These are phyloP conservation scores for Heliconius ismenius DNA, from an alignment of 2,888 invertebrate genomes.

Conservation along the genomic window DNA sequence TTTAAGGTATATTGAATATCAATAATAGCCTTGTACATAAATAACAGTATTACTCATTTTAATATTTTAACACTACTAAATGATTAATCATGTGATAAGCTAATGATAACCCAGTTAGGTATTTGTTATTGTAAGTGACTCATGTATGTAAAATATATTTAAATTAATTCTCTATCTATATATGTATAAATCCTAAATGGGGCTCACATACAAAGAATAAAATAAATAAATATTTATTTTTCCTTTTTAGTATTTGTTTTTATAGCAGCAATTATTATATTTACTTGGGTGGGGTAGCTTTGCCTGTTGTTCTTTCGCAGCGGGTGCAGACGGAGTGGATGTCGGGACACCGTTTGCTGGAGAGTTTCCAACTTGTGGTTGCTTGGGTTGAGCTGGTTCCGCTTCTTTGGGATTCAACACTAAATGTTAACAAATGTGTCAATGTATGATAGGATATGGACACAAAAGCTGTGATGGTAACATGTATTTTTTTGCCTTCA, in stretches of 20 bases:
- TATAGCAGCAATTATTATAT: conserved; percentile 38
- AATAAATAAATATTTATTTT: too few relatives aligned
- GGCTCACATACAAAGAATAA: too few relatives aligned
- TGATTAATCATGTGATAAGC: background rate
- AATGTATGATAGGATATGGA: conserved; percentile 36
- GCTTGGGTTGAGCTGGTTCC: conserved; percentile 43
- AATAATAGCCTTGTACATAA: background rate
- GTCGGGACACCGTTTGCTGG: conserved; percentile 8
- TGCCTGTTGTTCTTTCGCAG: conserved; percentile 23
- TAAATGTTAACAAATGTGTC: conserved; percentile 53
- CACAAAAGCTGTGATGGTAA: conserved; percentile 56
- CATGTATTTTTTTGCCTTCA: background rate
- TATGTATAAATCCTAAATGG: too few relatives aligned
- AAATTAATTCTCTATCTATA: background rate
- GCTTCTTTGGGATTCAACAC: conserved; percentile 69
- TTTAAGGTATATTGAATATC: background rate
- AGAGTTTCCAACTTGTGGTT: conserved; percentile 18
- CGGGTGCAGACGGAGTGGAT: conserved; percentile 30
- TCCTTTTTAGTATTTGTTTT: too few relatives aligned
- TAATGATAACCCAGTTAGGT: background rate
- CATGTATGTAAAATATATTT: background rate
- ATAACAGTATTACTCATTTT: background rate
- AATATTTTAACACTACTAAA: background rate
- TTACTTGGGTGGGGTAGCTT: conserved; percentile 58
- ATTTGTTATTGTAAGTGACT: background rate